Base-by-base conservation (phyloP, 2,113 vertebrate species). In the Vicugna pacos region DNA sequence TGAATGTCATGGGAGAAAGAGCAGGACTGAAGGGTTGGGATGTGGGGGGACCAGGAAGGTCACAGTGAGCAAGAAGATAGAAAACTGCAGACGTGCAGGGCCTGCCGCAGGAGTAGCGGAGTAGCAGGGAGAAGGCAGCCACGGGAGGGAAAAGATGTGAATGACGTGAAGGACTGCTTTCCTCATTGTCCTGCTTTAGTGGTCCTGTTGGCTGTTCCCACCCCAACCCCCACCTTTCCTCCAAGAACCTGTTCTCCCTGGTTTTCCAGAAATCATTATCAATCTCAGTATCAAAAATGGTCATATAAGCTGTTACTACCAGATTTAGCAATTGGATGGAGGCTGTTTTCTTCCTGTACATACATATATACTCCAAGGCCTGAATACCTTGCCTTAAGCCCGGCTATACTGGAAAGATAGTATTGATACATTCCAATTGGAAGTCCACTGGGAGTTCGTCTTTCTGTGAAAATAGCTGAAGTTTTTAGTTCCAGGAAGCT, bases 401-500 rank as follows among this genome's bases (percentile, higher is more conserved):
- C 81, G 48, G 1, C 30, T 24, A 1, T 56, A 10, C 64, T 26
- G 9, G 16, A 52, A 80, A n/a, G 26, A 35, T 5, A 17, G 0
- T 58, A 11, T 72, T 69, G 46, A 52, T 26, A 22, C 10, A 5
- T n/a, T 50, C 3, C 42, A 13, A 1, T 35, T 46, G 24, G 50
- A 30, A 22, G 32, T 52, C 58, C 12, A 7, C 42, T 22, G 26
- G 11, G 56, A 22, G 8, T 48, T 58, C 26, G 26, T 65, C n/a
- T 46, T 72, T 75, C 60, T 87, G 7, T 52, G 22, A 38, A 16
- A 38, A 35, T 70, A 91, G 8, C 93, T 95, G 75, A 96, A 85
- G 67, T 96, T 85, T 76, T 65, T 0, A 1, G 80, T 87, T 93
- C 89, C 80, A 84, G 82, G 87, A 77, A 64, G 56, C 82, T 8